Conservation (phyloP, 2,888 invertebrate genomes). For the Pelosia muscerda region DNA sequence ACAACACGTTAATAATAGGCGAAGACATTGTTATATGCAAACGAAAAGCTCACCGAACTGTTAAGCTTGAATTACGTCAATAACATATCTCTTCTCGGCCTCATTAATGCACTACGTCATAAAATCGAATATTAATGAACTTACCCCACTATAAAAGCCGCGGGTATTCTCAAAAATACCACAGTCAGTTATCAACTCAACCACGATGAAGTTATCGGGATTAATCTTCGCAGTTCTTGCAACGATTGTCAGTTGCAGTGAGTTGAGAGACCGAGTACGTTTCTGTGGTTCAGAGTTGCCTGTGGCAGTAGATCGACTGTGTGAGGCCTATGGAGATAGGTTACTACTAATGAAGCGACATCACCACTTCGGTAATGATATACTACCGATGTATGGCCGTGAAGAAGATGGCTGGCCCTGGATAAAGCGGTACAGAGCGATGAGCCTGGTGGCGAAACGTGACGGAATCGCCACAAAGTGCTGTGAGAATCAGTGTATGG, state of each 20-base stretch:
- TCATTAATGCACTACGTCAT: constrained; percentile 36
- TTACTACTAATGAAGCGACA: constrained; percentile 8
- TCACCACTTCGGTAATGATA: constrained; percentile 11
- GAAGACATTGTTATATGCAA: constrained; percentile 23
- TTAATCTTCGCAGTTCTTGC: constrained; percentile 18
- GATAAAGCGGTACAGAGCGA: constrained; percentile 11
- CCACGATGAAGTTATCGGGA: constrained; percentile 31
- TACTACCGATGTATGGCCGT: background rate
- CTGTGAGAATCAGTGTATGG: constrained; percentile 59
- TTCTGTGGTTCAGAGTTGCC: constrained; percentile 53
- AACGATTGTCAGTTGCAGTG: background rate
- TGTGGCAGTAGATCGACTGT: constrained; percentile 27
- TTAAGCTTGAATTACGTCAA: constrained; percentile 41
- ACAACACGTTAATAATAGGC: background rate
- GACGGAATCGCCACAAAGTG: constrained; percentile 50
- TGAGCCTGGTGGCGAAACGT: constrained; percentile 19
- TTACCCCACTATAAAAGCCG: constrained; percentile 48
- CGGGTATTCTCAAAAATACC: background rate
- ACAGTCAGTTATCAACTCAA: constrained; percentile 24
- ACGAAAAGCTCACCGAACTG: constrained; percentile 22
- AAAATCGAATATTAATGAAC: constrained; percentile 51
- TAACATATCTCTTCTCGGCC: constrained; percentile 33
- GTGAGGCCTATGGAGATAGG: constrained; percentile 24
- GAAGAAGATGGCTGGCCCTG: constrained; percentile 18
- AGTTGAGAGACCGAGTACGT: constrained; percentile 15